Conservation (phyloP, 2,797 vertebrate genomes). For the Erethizon dorsatum region DNA sequence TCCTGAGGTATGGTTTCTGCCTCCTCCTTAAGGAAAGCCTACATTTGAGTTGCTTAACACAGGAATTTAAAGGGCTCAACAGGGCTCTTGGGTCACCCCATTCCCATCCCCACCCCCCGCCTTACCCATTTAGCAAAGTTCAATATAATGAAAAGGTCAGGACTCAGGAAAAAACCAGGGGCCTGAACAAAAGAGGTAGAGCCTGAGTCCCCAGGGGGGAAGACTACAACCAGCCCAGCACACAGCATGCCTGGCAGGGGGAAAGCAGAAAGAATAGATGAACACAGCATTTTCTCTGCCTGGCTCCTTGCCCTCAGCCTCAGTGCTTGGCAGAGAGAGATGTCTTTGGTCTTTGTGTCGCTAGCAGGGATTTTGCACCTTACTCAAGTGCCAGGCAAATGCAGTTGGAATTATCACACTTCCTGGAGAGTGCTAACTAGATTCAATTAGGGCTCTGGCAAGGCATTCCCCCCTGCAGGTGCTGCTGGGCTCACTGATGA, state of each 20-base stretch:
- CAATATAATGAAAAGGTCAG: not conserved
- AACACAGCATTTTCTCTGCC: not conserved
- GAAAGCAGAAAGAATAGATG: not conserved
- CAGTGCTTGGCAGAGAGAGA: not conserved
- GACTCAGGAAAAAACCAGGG: not conserved
- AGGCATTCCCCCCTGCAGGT: not conserved
- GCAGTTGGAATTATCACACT: conserved; percentile 54
- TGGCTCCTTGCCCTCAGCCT: not conserved
- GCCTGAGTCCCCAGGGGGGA: not conserved
- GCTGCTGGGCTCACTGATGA: not conserved
- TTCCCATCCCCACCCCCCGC: too few species aligned
- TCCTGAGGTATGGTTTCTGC: not conserved
- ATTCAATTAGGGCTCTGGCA: conserved; percentile 51
- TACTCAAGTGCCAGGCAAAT: conserved; percentile 70
- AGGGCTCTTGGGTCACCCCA: not conserved
- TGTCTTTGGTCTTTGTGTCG: not conserved
- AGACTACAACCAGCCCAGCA: not conserved
- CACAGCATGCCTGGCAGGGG: not conserved
- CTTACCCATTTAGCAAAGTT: not conserved
- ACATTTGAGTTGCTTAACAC: not conserved
- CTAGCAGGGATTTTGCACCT: conserved; percentile 47
- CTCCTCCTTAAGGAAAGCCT: not conserved
- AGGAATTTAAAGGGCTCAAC: not conserved
- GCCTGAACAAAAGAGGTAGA: fast-evolving
- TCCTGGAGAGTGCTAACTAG: conserved; percentile 52